These are phyloP conservation scores for Schizopygopsis pylzovi DNA, from an alignment of 2,797 vertebrate species.

Conservation along the genomic window DNA sequence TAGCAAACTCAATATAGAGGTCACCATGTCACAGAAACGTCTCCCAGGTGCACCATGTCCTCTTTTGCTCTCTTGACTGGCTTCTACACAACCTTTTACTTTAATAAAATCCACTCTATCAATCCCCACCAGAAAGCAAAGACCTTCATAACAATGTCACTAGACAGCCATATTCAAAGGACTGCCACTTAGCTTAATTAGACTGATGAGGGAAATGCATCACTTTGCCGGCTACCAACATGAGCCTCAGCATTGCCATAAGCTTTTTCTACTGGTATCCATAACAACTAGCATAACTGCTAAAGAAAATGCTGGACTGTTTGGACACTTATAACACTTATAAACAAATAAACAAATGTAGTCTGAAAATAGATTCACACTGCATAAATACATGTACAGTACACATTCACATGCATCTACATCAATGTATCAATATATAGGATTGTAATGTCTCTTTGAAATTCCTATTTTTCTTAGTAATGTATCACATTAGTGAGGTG, in stretches of 20 bases:
- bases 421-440: neutral
- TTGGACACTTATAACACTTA: slow-evolving; percentile 12
- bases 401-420: neutral
- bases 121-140: slow-evolving; percentile 26
- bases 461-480: neutral
- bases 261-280: slow-evolving; percentile 40
- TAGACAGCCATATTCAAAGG: slow-evolving; percentile 36
- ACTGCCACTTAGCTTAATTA: slow-evolving; percentile 55
- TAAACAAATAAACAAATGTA: neutral
- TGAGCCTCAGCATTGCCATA: neutral
- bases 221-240: slow-evolving; percentile 20
- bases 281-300: slow-evolving; percentile 45
- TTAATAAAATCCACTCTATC: slow-evolving; percentile 36
- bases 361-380: slow-evolving; percentile 21
- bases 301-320: slow-evolving; percentile 16
- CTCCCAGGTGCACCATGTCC: slow-evolving; percentile 33
- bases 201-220: slow-evolving; percentile 42
- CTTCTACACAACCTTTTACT: slow-evolving; percentile 16
- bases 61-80: neutral
- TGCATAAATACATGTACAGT: neutral
- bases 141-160: slow-evolving; percentile 53
- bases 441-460: neutral
- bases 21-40: slow-evolving; percentile 41
- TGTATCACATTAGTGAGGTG: neutral
- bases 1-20: slow-evolving; percentile 25